Base-by-base conservation (phyloP, 1,140 invertebrate species). In the Aphidius gifuensis region DNA sequence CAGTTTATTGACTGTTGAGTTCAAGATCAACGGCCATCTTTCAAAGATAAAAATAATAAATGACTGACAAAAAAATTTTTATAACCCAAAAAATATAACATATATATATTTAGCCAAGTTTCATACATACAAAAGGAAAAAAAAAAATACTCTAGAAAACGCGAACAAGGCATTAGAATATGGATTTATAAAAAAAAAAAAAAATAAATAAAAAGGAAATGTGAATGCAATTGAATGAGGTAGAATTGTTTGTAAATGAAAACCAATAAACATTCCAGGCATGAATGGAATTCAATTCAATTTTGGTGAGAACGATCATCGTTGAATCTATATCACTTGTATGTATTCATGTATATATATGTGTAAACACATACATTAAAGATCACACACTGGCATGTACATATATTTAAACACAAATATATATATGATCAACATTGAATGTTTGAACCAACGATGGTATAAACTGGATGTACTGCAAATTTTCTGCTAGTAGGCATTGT, bases 251-350 rank as follows among this genome's bases (percentile, higher is more conserved):
- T 43, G 39, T 9, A 55, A n/a, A 60, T 58, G 40, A 49, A 50
- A 58, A 40, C 49, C 45, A 11, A 48, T 64, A 64, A 64, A 64
- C 62, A 64, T 60, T 56, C 47, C 38, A 47, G 7, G 39, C 51
- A 51, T 54, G 64, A 56, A 49, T 59, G 64, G 59, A 65, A 59
- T 65, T 55, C 43, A 61, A 61, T 63, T 63, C 61, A 55, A 63
- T 63, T 63, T 58, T 47, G 55, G 58, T 47, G 58, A 62, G 47
- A 56, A 57, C 61, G 54, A 62, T 57, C 61, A 62, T 50, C 61
- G 54, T 38, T 55, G 40, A 40, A 40, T 9, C 42, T 42, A 55
- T 43, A 39, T 38, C 7, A 44, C 9, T 8, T 44, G 5, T 44
- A 44, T 11, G 5, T 44, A 7, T 44, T 3, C 9, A 44, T 44